Conservation (phyloP, 2,113 vertebrate species). For the Cephalophus harveyi region DNA sequence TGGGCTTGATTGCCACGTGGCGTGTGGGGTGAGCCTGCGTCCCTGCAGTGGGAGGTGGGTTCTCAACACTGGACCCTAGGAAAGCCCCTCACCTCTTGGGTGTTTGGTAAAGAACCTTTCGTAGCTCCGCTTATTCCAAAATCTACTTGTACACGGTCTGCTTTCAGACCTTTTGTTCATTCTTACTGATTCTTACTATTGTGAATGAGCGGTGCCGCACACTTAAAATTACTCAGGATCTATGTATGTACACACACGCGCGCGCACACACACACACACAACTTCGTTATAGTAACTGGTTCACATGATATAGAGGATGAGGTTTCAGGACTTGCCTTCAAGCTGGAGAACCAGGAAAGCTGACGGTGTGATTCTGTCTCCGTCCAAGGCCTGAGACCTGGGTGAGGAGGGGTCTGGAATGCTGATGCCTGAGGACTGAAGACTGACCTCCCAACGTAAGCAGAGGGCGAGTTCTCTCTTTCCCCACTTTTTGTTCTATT, state of each 20-base stretch:
- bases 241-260: not conserved
- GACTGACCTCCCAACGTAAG: not conserved
- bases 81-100: not conserved
- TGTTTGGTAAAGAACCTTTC: not conserved
- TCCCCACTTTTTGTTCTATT: not conserved
- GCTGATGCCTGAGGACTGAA: not conserved
- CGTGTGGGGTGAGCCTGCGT: fast-evolving
- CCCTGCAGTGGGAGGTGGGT: not conserved
- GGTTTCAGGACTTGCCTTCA: not conserved
- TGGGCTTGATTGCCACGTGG: not conserved
- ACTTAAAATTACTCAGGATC: fast-evolving
- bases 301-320: not conserved
- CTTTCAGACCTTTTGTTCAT: not conserved
- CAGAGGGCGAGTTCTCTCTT: not conserved
- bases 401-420: not conserved
- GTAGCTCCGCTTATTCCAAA: not conserved
- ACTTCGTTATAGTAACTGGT: not conserved
- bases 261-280: not conserved
- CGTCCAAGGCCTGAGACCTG: not conserved
- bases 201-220: fast-evolving
- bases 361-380: not conserved
- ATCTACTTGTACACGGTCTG: not conserved
- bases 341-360: not conserved
- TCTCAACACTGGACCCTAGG: not conserved
- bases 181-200: not conserved